Base-by-base conservation (phyloP, 2,888 invertebrate genomes). In the Gari tellinella region DNA sequence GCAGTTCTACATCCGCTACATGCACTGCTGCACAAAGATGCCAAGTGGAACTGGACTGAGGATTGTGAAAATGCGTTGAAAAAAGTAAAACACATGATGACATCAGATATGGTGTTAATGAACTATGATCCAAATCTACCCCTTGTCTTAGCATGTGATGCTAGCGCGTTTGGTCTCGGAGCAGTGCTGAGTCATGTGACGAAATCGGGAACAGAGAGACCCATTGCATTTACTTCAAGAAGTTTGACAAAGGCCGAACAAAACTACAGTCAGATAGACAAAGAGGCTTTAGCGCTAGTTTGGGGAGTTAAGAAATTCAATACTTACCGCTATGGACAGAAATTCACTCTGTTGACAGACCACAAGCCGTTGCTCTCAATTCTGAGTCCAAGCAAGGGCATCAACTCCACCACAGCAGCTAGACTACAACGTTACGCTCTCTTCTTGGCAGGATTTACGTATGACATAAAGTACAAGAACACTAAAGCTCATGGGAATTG, bases 271-370 rank as follows among this genome's bases (percentile, higher is more conserved):
- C 90, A 91, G 69, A 74, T 92, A n/a, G 91, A 92, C 49, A 90
- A 90, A 75, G 92, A 91, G 83, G 90, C 92, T 26, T 78, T 91
- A 19, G 81, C 88, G 15, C 69, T 93, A 7, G 85, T 92, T 79
- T 77, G 92, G 89, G n/a, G 89, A 2, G 85, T 92, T 0, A 85
- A 86, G 45, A 89, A 91, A 74, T 92, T 92, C 76, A 88, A 91
- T 51, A 82, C 88, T 17, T 92, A 90, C 72, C 52, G 93, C 0
- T 90, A 79, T 66, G 92, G 91, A 2, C 75, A 88, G 10, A 75
- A 83, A 15, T 93, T 93, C 72, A 91, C 89, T 7, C 56, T 69
- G 7, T 37, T 65, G 0, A 80, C 81, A 10, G 81, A 83, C 53
- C 75, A 83, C 58, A 64, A 73, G 26, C 76, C 82, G 19, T 58